Evolutionary conservation across 2,797 vertebrate genomes (phyloP).

Genomic region (Phoxinus dragarum): DNA sequence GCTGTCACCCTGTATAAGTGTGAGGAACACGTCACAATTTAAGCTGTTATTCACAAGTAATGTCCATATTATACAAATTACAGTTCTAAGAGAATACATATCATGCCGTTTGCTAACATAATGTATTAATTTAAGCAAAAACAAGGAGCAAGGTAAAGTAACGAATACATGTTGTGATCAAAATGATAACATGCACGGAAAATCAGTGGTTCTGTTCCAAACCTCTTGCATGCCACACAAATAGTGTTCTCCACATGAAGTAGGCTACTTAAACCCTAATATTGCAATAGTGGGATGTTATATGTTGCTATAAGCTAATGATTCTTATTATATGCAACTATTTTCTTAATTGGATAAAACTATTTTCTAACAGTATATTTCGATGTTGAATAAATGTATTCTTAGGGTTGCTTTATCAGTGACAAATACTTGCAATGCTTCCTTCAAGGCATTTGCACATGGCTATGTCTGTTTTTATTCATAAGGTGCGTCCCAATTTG

Average conservation of each 20-base stretch:
- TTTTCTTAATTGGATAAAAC: not conserved
- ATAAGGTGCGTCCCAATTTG: no score
- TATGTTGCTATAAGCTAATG: not conserved
- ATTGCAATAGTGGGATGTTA: not conserved
- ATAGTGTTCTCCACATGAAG: not conserved
- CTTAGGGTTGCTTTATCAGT: not conserved
- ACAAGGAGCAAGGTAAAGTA: no score
- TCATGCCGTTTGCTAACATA: not conserved
- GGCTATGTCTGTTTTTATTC: not conserved
- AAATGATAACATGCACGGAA: not conserved
- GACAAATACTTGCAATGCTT: not conserved
- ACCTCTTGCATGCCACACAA: not conserved
- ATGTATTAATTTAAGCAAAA: not conserved
- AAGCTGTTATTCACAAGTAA: not conserved
- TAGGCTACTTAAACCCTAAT: not conserved
- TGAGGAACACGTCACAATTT: not conserved
- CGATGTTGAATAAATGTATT: not conserved
- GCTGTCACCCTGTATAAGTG: conserved; percentile 89
- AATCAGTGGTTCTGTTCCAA: not conserved
- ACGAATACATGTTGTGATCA: no score
- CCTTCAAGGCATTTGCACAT: not conserved
- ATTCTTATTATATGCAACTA: not conserved
- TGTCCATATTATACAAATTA: no score
- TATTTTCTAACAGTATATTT: not conserved
- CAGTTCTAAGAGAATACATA: not conserved